Evolutionary conservation across 2,797 vertebrate species (phyloP).

Genomic region (Gymnodraco acuticeps): DNA sequence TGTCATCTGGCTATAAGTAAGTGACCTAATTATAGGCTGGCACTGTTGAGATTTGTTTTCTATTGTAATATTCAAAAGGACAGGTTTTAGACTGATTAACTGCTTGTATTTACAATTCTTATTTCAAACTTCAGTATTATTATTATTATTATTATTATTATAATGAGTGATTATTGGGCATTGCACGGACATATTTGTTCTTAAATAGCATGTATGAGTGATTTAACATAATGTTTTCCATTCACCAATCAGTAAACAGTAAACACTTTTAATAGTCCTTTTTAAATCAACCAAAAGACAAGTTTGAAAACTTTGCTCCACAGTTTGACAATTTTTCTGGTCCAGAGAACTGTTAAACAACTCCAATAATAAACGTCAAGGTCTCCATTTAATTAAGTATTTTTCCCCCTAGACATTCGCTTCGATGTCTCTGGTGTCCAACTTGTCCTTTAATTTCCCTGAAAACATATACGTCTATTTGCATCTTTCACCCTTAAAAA

Average conservation of each 20-base stretch:
- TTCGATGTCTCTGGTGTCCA: conserved; percentile 38
- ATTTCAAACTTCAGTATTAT: no score
- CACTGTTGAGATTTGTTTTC: neutral
- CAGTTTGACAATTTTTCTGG: conserved; percentile 15
- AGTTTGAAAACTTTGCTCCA: conserved; percentile 25
- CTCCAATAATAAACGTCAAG: conserved; percentile 31
- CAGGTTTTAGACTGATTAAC: neutral
- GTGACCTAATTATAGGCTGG: neutral
- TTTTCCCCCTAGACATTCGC: conserved; percentile 40
- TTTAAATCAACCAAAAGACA: conserved; percentile 8
- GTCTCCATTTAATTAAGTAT: conserved; percentile 45
- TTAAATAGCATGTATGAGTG: no score
- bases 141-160: no score
- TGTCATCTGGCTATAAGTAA: neutral
- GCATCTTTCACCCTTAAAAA: conserved; percentile 61
- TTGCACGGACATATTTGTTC: no score
- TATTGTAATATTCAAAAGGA: neutral
- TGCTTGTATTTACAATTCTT: neutral
- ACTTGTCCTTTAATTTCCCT: conserved; percentile 60
- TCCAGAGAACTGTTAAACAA: conserved; percentile 23
- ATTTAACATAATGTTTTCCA: no score
- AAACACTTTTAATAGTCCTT: neutral
- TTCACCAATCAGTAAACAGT: neutral
- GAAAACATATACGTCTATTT: conserved; percentile 52
- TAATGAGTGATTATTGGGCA: no score